Evolutionary conservation across 1,140 invertebrate genomes (phyloP).

Genomic region (Procambarus clarkii): DNA sequence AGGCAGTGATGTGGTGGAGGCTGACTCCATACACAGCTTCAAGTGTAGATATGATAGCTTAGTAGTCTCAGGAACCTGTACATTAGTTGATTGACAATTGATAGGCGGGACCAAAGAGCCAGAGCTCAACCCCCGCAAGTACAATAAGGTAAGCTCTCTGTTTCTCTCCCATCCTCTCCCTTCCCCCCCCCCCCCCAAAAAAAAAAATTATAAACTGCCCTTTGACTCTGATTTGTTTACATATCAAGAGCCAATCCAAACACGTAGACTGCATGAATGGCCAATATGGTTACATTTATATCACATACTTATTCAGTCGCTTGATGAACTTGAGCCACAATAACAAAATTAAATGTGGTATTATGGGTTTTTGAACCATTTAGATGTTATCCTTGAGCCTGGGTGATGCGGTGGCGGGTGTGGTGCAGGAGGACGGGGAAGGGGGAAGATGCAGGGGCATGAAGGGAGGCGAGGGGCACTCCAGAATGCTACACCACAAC

Average conservation of each 20-base stretch:
- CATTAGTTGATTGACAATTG: too few species aligned
- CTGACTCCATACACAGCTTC: too few species aligned
- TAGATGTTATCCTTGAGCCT: not conserved
- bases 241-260: not conserved
- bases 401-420: constrained; percentile 16
- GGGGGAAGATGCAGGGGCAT: constrained; percentile 29
- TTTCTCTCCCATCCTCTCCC: too few species aligned
- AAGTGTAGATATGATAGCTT: too few species aligned
- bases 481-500: constrained; percentile 25
- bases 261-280: not conserved
- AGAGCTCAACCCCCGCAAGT: too few species aligned
- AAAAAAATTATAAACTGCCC: not conserved
- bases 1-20: too few species aligned
- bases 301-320: constrained; percentile 36
- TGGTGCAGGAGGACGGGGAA: constrained; percentile 32
- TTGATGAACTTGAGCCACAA: constrained; percentile 43
- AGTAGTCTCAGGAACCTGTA: too few species aligned
- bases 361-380: too few species aligned
- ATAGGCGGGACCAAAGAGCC: too few species aligned
- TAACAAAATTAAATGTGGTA: too few species aligned
- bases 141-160: too few species aligned
- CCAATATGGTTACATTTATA: constrained; percentile 31
- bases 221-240: not conserved
- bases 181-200: too few species aligned
- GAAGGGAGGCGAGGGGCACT: constrained; percentile 31